Percentiles rank a stretch among this genome's conserved stretches.
Evolutionary conservation across 2,113 vertebrate genomes (phyloP).

Genomic region (Manacus vitellinus): DNA sequence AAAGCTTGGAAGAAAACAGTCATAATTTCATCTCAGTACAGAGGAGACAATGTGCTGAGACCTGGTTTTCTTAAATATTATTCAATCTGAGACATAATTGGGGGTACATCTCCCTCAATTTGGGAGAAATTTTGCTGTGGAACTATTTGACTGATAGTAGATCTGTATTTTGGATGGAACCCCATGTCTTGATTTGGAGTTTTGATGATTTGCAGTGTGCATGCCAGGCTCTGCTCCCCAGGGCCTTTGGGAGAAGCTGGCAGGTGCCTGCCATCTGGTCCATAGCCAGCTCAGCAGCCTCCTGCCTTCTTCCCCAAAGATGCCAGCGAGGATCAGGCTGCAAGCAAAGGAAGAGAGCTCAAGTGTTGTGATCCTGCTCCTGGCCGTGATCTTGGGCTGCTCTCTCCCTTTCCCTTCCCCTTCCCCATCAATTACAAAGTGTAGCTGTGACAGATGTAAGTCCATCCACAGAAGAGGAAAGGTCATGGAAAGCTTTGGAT

Average conservation of each 20-base stretch:
- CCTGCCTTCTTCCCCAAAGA: background rate
- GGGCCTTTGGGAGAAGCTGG: background rate
- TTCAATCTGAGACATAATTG: no score
- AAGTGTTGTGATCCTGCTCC: rapidly evolving
- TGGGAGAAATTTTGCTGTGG: background rate
- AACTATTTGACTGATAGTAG: background rate
- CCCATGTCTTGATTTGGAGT: rapidly evolving
- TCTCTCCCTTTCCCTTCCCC: background rate
- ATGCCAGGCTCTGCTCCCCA: rapidly evolving
- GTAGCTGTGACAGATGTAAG: background rate
- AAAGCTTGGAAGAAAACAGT: background rate
- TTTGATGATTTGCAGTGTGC: background rate
- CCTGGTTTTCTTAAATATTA: background rate
- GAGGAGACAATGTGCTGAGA: background rate
- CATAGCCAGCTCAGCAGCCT: background rate
- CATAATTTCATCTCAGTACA: background rate
- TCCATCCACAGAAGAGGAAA: background rate
- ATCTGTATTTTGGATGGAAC: background rate
- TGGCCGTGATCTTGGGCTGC: rapidly evolving
- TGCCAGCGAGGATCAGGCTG: background rate
- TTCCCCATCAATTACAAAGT: background rate
- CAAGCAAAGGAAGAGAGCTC: rapidly evolving
- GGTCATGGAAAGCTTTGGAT: background rate
- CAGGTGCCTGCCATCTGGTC: background rate
- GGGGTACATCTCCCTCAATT: no score